A percentile compares a stretch with the other conserved stretches of the same genome.
These are phyloP conservation scores for Seira ritae DNA, from an alignment of 2,888 invertebrate species.

Conservation along the genomic window DNA sequence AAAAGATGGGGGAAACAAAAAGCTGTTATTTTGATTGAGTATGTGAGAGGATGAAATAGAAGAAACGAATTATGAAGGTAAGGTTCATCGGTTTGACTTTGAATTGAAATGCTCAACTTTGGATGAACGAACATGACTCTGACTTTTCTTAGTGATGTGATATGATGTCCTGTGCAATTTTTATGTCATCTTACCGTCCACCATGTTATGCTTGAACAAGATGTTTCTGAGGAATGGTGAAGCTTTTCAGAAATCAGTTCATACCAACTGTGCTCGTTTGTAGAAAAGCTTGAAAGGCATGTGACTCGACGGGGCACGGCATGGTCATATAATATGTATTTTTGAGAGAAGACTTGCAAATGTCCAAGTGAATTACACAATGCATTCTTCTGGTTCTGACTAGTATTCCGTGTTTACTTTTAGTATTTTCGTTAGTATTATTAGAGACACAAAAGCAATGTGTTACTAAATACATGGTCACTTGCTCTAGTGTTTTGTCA, in stretches of 20 bases:
- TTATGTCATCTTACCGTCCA: constrained; percentile 13
- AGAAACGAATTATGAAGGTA: not conserved
- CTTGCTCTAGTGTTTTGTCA: too few relatives aligned
- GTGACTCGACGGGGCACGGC: not conserved
- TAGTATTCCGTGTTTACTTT: constrained; percentile 37
- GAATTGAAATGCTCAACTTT: not conserved
- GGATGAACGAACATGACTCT: not conserved
- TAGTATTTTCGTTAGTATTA: not conserved
- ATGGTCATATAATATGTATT: constrained; percentile 19
- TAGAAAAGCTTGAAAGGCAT: constrained; percentile 12
- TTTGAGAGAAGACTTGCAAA: constrained; percentile 40
- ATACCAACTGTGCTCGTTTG: constrained; percentile 13
- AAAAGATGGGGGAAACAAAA: not conserved
- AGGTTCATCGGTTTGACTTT: not conserved
- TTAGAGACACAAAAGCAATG: too few relatives aligned
- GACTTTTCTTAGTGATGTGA: not conserved
- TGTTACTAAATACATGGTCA: too few relatives aligned
- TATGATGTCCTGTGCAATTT: constrained; percentile 9
- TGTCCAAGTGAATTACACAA: constrained; percentile 15
- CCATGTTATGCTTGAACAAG: not conserved
- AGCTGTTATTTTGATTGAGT: constrained; percentile 2
- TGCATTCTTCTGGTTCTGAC: too few relatives aligned
- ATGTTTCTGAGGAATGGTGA: not conserved
- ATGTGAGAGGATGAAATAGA: constrained; percentile 8
- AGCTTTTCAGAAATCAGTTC: not conserved